phyloP scores from a whole-genome alignment of 2,888 invertebrate genomes.

The Axea sp. region DNA sequence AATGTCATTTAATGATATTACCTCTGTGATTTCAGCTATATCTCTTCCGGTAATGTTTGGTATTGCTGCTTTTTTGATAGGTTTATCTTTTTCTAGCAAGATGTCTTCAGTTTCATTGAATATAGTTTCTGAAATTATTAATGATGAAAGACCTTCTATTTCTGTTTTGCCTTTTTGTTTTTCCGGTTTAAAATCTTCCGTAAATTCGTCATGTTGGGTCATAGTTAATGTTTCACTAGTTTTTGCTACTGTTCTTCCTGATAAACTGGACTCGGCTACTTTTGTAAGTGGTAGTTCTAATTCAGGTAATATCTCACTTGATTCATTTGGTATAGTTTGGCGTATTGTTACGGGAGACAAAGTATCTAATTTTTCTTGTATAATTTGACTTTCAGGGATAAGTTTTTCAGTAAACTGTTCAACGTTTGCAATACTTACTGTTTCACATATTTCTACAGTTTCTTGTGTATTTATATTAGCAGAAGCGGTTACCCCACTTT shows the following conservation, averaged over 20 bases:
- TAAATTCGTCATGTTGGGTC: constrained; percentile 66
- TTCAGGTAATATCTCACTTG: constrained; percentile 62
- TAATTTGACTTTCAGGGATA: constrained; percentile 67
- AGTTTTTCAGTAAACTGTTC: constrained; percentile 67
- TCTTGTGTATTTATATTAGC: constrained; percentile 74
- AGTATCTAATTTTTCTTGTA: constrained; percentile 69
- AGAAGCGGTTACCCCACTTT: constrained; percentile 74
- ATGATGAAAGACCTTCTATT: constrained; percentile 66
- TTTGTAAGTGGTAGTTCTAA: constrained; percentile 70
- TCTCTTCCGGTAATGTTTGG: constrained; percentile 72
- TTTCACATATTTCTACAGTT: constrained; percentile 70
- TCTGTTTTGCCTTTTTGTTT: constrained; percentile 64
- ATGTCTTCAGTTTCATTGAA: constrained; percentile 66
- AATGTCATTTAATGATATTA: constrained; percentile 69
- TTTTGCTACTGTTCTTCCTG: constrained; percentile 74
- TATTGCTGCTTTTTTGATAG: constrained; percentile 68
- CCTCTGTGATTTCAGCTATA: constrained; percentile 66
- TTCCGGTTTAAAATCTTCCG: constrained; percentile 61
- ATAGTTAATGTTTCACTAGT: constrained; percentile 68
- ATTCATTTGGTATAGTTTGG: constrained; percentile 67
- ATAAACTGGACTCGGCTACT: constrained; percentile 74
- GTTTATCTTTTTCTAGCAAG: constrained; percentile 65
- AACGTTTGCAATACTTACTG: constrained; percentile 65
- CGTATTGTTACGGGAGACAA: constrained; percentile 68
- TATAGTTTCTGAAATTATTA: constrained; percentile 66